Base-by-base conservation (phyloP, 2,113 vertebrate genomes). In the Bambusicola thoracicus region DNA sequence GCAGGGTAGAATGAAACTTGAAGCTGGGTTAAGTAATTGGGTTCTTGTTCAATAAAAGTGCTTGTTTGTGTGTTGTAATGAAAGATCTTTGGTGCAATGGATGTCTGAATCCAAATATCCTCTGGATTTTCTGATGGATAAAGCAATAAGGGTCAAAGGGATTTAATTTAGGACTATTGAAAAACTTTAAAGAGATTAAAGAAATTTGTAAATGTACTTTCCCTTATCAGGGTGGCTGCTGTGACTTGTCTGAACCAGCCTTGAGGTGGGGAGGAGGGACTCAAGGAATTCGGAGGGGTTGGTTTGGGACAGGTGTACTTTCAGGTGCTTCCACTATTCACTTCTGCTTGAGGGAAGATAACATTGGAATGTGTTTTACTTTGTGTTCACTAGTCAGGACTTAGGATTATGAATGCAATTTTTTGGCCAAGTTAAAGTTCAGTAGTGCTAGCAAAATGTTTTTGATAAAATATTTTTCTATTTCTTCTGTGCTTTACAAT, bases 1-100 rank as follows among this genome's bases (percentile, higher is more conserved):
- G 81, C 96, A 96, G 97, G 93, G 91, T 95, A 97, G 96, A 98
- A 97, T 97, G 97, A 97, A 98, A 98, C 97, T 97, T 98, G 98
- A 98, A 98, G 97, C 97, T 94, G 87, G 97, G 97, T 98, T 99
- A 99, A 99, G 98, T 99, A 99, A 99, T 99, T 99, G 98, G 98
- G 98, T 99, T 99, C 98, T 98, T 98, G 98, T 98, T 98, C 98
- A 98, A 99, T 99, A 98, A 98, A 98, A 98, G 96, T 97, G 94
- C 96, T 97, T 96, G 97, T 97, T 98, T 98, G 95, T 97, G 96
- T 97, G 95, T 90, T 96, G 96, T 98, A 97, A 98, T 98, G 97
- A 98, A 98, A 98, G 97, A 95, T 96, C 95, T 97, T 96, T 96
- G 96, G 93, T 95, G 95, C 96, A 96, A 89, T 95, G 92, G 95